Base-by-base conservation (phyloP, 2,888 invertebrate genomes). In the Lampropteryx suffumata region DNA sequence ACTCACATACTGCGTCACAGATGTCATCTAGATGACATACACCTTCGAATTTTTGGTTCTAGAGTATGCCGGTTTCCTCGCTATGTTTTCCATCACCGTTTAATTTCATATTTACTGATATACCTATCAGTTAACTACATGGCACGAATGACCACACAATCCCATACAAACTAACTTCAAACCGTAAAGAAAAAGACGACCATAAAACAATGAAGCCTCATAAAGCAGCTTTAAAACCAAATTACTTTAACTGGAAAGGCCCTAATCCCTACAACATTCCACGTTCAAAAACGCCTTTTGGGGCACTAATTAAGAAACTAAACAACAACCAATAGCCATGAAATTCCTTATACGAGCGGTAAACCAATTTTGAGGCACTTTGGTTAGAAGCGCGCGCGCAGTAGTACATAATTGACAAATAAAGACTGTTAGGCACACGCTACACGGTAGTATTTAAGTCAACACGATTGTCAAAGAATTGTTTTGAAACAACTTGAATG, bases 311-410 rank as follows among this genome's bases (percentile, higher is more conserved):
- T 87, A 89, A 81, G 75, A 76, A 73, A 70, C 76, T 80, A 84
- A 87, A 84, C 81, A 85, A 77, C 75, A 70, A 55, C 77, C 78
- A 81, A 86, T 80, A 80, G 78, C 83, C 79, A 85, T 83, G 83
- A 84, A 88, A 88, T 85, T 85, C 83, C 85, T 82, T 84, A 84
- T 82, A 75, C 61, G 69, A 76, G 76, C 79, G 82, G 78, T 80
- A 85, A 86, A 85, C 80, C 78, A 84, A 85, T 87, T 86, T 76
- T 71, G 72, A 76, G 72, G 73, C 82, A 82, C 83, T 84, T 82
- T 79, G 69, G 73, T 80, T 77, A 69, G 71, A 68, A 66, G 69
- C 71, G 73, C 74, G 77, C 69, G 75, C 75, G 71, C 71, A 65
- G 64, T 71, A 67, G 71, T 80, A 41, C 44, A 48, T 53, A 81